Evolutionary conservation across 1,140 invertebrate species (phyloP).

Genomic region (Zaprionus gabonicus): DNA sequence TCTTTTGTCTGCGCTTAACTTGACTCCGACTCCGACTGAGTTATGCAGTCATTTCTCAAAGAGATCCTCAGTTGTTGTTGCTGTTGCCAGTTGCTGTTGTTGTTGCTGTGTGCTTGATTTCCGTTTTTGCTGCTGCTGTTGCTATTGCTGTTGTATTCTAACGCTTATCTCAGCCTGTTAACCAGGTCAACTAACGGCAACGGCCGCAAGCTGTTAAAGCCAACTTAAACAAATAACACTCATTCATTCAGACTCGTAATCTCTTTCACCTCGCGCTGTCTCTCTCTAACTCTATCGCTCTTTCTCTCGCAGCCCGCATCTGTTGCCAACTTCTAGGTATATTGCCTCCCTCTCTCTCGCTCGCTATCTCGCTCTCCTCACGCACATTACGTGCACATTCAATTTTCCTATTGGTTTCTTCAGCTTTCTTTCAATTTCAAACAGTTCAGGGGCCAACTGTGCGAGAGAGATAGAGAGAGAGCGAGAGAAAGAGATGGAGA

Average conservation of each 20-base stretch:
- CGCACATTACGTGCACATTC: slow-evolving; percentile 54
- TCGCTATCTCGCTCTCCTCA: slow-evolving; percentile 32
- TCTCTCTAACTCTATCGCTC: slow-evolving; percentile 7
- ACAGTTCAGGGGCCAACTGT: slow-evolving; percentile 7
- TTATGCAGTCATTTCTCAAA: slow-evolving; percentile 60
- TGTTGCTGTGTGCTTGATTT: slow-evolving; percentile 42
- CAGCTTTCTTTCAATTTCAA: slow-evolving; percentile 60
- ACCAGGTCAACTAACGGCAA: slow-evolving; percentile 80
- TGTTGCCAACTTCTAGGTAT: background rate
- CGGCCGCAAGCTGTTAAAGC: slow-evolving; percentile 77
- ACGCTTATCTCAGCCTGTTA: slow-evolving; percentile 59
- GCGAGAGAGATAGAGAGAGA: background rate
- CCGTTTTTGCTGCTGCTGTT: slow-evolving; percentile 39
- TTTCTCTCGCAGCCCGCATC: slow-evolving; percentile 44
- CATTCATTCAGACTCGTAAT: slow-evolving; percentile 50
- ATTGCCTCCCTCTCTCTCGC: background rate
- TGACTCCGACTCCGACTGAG: slow-evolving; percentile 31
- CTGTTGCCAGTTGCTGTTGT: slow-evolving; percentile 13
- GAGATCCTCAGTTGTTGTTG: slow-evolving; percentile 35
- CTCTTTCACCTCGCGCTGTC: slow-evolving; percentile 7
- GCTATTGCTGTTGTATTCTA: slow-evolving; percentile 54
- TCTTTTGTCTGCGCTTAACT: slow-evolving; percentile 32
- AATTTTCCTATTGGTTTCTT: slow-evolving; percentile 42
- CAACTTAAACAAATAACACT: slow-evolving; percentile 78
- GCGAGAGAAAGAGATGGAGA: slow-evolving; percentile 1